These are phyloP conservation scores for Aleiodes alternator DNA, from an alignment of 2,888 invertebrate species.

Conservation along the genomic window DNA sequence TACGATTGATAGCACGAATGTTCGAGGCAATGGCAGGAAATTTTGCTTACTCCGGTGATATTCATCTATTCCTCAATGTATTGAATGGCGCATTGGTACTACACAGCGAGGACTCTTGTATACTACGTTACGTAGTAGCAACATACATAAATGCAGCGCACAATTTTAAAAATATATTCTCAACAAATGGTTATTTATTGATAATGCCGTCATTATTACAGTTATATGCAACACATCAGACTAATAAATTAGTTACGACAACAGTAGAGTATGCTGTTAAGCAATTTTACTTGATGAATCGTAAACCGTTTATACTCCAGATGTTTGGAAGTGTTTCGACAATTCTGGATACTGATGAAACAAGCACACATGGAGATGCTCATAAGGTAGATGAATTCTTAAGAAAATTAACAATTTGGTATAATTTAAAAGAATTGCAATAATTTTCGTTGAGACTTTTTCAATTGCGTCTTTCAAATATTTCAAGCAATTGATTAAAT, in stretches of 20 bases:
- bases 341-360: constrained; percentile 93
- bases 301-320: constrained; percentile 98
- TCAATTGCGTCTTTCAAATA: too few relatives aligned
- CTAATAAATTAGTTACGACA: constrained; percentile 94
- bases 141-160: constrained; percentile 98
- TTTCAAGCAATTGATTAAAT: too few relatives aligned
- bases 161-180: constrained; percentile 99
- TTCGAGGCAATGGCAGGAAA: constrained; percentile 99
- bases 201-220: constrained; percentile 98
- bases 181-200: constrained; percentile 96
- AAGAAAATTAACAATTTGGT: background rate
- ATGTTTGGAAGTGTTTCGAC: constrained; percentile 99
- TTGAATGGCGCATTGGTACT: constrained; percentile 96
- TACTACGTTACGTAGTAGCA: constrained; percentile 96
- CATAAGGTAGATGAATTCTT: constrained; percentile 83
- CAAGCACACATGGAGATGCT: constrained; percentile 91
- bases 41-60: constrained; percentile 97
- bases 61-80: constrained; percentile 98
- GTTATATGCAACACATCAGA: constrained; percentile 98
- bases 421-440: background rate
- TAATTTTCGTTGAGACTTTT: too few relatives aligned
- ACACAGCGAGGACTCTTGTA: constrained; percentile 97
- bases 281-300: constrained; percentile 97
- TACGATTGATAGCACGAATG: constrained; percentile 95
- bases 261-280: constrained; percentile 99